These are phyloP conservation scores for Phaethon lepturus DNA, from an alignment of 2,113 vertebrate species.

Conservation along the genomic window DNA sequence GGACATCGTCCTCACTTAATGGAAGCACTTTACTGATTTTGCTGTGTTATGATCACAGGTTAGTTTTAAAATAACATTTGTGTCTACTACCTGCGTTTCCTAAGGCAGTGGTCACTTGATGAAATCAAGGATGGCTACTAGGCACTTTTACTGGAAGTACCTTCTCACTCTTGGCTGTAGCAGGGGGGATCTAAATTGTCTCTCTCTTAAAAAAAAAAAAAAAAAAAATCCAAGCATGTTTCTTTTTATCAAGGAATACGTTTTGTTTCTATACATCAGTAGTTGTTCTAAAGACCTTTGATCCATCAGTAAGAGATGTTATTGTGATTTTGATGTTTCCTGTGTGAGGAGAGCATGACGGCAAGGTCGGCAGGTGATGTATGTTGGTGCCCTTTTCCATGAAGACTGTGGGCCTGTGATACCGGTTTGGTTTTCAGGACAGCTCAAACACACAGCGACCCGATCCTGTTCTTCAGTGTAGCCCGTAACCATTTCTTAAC, in stretches of 20 bases:
- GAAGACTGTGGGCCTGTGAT: background rate
- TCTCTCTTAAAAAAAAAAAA: background rate
- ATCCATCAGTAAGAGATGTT: background rate
- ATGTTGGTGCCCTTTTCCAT: background rate
- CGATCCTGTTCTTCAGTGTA: background rate
- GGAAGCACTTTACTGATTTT: background rate
- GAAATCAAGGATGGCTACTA: background rate
- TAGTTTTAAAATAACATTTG: background rate
- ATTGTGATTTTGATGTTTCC: background rate
- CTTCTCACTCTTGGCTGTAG: background rate
- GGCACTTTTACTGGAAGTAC: background rate
- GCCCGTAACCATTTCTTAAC: background rate
- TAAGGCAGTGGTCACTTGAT: background rate
- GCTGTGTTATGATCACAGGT: background rate
- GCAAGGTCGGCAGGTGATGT: background rate
- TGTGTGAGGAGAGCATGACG: background rate
- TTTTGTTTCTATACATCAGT: background rate
- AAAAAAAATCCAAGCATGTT: background rate
- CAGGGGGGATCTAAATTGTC: background rate
- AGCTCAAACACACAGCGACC: background rate
- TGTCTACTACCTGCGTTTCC: background rate
- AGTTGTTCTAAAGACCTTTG: background rate
- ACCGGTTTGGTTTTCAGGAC: background rate
- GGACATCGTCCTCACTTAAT: background rate
- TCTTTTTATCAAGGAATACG: background rate